Percentiles rank a stretch among this genome's conserved stretches.
These are phyloP conservation scores for Erethizon dorsatum DNA, from an alignment of 2,797 vertebrate genomes.

Conservation along the genomic window DNA sequence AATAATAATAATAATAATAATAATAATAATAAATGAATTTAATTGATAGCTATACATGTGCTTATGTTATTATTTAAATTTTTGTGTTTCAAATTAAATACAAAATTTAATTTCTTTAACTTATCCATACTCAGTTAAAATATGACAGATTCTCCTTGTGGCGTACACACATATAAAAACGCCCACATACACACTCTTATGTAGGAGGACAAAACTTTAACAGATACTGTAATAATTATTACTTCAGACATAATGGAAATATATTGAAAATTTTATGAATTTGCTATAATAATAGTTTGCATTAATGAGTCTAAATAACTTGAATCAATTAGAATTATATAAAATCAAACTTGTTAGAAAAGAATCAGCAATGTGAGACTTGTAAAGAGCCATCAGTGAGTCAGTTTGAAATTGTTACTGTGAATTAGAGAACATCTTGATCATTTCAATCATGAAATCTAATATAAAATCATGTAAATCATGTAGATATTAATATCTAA, in stretches of 20 bases:
- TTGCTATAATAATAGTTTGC: not conserved
- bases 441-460: not conserved
- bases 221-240: not conserved
- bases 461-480: not conserved
- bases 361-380: not conserved
- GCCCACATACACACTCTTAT: too few relatives aligned
- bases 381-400: not conserved
- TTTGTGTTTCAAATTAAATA: not conserved
- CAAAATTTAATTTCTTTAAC: not conserved
- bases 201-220: not conserved
- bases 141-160: not conserved
- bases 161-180: accelerated
- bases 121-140: not conserved
- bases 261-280: not conserved
- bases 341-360: slow-evolving; percentile 2
- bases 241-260: not conserved
- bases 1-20: too few relatives aligned
- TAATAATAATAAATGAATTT: not conserved
- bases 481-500: not conserved
- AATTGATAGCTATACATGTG: not conserved
- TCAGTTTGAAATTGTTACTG: not conserved
- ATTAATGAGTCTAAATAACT: not conserved
- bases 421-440: not conserved
- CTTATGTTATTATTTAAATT: not conserved
- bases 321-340: slow-evolving; percentile 8